These are phyloP conservation scores for Conomelus anceps DNA, from an alignment of 2,888 invertebrate genomes.

Conservation along the genomic window DNA sequence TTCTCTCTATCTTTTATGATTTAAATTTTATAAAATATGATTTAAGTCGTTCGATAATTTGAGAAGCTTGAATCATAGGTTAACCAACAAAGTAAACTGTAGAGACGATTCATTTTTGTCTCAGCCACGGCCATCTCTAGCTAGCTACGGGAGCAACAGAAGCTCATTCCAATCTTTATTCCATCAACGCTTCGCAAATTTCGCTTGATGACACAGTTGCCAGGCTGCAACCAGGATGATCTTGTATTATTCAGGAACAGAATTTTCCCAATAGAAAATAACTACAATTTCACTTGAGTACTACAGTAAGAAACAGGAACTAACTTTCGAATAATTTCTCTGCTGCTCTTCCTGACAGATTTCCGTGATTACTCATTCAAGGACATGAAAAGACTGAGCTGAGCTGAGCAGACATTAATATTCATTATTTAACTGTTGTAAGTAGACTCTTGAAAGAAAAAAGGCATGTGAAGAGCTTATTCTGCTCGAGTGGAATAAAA, in stretches of 20 bases:
- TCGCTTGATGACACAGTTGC: neutral
- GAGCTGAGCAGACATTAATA: neutral
- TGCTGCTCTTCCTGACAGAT: neutral
- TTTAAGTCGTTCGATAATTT: too few relatives aligned
- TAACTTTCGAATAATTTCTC: neutral
- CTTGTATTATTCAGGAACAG: neutral
- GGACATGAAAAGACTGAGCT: neutral
- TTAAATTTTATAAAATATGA: too few relatives aligned
- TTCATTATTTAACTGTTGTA: neutral
- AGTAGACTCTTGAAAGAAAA: neutral
- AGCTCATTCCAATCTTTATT: too few relatives aligned
- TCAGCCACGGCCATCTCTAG: too few relatives aligned
- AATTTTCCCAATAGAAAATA: neutral
- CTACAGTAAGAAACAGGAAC: neutral
- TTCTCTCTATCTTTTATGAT: too few relatives aligned
- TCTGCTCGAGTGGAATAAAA: neutral
- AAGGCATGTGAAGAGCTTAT: neutral
- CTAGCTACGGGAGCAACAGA: too few relatives aligned
- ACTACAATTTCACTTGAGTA: neutral
- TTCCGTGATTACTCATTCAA: neutral
- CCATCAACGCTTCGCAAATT: neutral
- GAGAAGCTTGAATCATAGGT: too few relatives aligned
- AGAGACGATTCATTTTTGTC: too few relatives aligned
- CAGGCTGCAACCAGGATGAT: neutral
- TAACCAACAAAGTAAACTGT: too few relatives aligned